Evolutionary conservation across 2,888 invertebrate species (phyloP), one percentile per base, ranked within the genome.

Genomic region (Eremobia ochroleuca): DNA sequence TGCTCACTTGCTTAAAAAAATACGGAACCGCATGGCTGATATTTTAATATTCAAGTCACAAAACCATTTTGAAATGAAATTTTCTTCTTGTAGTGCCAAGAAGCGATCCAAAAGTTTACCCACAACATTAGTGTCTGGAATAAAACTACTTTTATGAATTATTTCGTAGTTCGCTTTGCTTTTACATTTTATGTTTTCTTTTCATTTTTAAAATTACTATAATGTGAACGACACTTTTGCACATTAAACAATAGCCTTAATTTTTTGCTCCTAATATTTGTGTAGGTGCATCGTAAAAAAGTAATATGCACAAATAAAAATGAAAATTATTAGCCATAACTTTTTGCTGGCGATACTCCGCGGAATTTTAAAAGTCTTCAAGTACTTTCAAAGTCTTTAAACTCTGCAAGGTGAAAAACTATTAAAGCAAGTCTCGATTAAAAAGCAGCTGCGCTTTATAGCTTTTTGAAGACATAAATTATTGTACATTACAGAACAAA

Each of bases 341-440:
- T 76, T 85, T 66, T 70, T 15, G 37, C 43, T 37, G 21, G 61
- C 69, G 59, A 69, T 75, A 72, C 75, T 61, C 37, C 25, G 40
- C 68, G 40, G 34, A 85, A 81, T 83, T 85, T 82, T 73, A 71
- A 79, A 79, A 70, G 58, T 49, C 34, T 73, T 70, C 43, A 68
- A 83, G 78, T 75, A 70, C 78, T 78, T 82, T 67, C 25, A 61
- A n/a, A 86, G 86, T 73, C 73, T 49, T 84, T 70, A 78, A 84
- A 84, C 86, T 86, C 52, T 65, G 52, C 70, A 84, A 84, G 86
- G 84, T 84, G 83, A 73, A 86, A 84, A 84, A 86, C 79, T 84
- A 86, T 86, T 79, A 79, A 79, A 79, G 66, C 37, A 58, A 72
- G 61, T 75, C 86, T 66, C 58, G 40, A 67, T 73, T 83, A 83